Base-by-base conservation (phyloP, 1,140 invertebrate genomes). In the Apocrypta bakeri region DNA sequence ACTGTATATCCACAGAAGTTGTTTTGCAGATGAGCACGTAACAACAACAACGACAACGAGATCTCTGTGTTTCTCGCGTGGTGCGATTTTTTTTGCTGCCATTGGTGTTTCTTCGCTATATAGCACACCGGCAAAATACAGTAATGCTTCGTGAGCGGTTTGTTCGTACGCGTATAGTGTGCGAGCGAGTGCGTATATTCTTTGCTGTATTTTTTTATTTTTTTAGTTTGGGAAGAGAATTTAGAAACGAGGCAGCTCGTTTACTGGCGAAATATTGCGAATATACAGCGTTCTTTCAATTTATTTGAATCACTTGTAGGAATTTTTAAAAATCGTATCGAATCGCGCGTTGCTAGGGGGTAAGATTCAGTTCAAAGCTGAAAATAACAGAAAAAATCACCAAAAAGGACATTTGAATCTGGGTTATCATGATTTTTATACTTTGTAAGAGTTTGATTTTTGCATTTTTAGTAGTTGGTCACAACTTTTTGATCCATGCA, bases 1-100 rank as follows among this genome's bases (percentile, higher is more conserved):
- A 1, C 12, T 17, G n/a, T 56, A 56, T 56, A 56, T 6, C 48
- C n/a, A 80, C 48, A 72, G 37, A 72, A 72, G 69, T 80, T 40
- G 68, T 72, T 80, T 80, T 63, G 21, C 66, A 37, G 37, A 71
- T 61, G 78, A 79, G 68, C 40, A 72, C 48, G 31, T 63, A 71
- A 72, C 40, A 40, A 69, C 77, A 71, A 56, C 8, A 71, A 72
- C 21, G 27, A 69, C 77, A 71, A 56, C 8, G n/a, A 79, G 56
- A 56, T 69, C 25, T 69, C 31, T 56, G 21, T 56, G 21, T 56
- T 6, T 56, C 21, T n/a, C 68, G 31, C 31, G 31, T 12, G 17
- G 68, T 21, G 31, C 31, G 6, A 31, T 61, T 68, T 79, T 68
- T 79, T 21, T 48, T 4, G 37, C 68, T 71, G 48, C 6, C 21